Evolutionary conservation across 2,797 vertebrate genomes (phyloP), one percentile per base, ranked within the genome.

Genomic region (Syngnathus acus): DNA sequence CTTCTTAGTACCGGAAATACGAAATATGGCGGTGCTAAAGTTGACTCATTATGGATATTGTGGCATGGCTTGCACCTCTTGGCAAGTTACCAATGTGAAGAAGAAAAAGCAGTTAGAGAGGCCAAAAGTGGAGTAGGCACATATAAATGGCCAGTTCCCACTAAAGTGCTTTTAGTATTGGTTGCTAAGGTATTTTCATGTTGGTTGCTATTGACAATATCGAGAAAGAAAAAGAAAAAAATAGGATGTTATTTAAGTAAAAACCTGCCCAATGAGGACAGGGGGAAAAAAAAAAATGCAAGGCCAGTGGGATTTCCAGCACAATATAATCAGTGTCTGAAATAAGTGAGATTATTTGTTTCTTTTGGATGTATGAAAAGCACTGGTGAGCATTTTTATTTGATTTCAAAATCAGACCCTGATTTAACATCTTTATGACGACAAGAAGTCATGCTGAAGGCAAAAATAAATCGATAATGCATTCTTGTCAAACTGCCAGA

Each of bases 311-410:
- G 74, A 78, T 71, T 84, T 65, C 74, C 64, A 77, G 79, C 67
- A 67, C 53, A 75, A 66, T 32, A 32, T 32, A 32, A 32, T 32
- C 65, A 80, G 86, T 84, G 69, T 53, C 72, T 78, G 77, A 86
- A 32, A 83, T 87, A 89, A 89, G 89, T 86, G 69, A 86, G 68
- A 86, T 82, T 84, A 77, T 65, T 32, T 42, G 65, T 71, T 32
- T 74, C 62, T 16, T 58, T 67, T 57, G 43, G 70, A 37, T 53
- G 73, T 51, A 72, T 19, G 65, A 53, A 77, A 57, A 61, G 45
- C 37, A 76, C 63, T 40, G 62, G 38, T 73, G 57, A 55, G 69
- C 42, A 64, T 67, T 72, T 37, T 17, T 43, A 68, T 54, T 64
- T 43, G 55, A 63, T 77, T 79, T 71, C 26, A 58, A 74, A 59